phyloP scores from a whole-genome alignment of 2,797 vertebrate species.

The Calcarius lapponicus region DNA sequence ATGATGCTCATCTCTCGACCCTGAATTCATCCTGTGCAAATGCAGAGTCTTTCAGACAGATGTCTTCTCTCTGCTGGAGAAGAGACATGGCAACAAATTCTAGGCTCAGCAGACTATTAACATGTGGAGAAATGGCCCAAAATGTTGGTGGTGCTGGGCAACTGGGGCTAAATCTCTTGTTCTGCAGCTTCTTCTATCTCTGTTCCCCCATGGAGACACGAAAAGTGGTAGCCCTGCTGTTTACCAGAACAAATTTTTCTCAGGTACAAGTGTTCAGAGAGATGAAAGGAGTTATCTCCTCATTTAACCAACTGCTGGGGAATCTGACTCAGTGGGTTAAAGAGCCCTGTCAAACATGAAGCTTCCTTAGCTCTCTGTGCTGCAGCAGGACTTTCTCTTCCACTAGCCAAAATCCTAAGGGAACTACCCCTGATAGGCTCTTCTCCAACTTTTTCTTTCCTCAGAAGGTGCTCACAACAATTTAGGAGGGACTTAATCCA shows the following conservation, averaged over 20 bases:
- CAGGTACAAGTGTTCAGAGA: neutral
- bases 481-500: neutral
- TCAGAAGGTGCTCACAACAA: neutral
- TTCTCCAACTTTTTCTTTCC: neutral
- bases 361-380: neutral
- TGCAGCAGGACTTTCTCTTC: neutral
- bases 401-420: neutral
- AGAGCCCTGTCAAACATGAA: fast-evolving
- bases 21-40: neutral
- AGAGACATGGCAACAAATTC: neutral
- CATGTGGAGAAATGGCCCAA: neutral
- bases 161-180: neutral
- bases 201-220: fast-evolving
- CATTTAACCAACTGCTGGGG: neutral
- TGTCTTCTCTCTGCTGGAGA: neutral
- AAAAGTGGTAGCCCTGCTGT: neutral
- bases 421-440: neutral
- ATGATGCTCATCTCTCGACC: neutral
- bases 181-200: neutral
- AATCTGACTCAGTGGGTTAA: neutral
- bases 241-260: neutral
- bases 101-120: neutral
- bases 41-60: neutral
- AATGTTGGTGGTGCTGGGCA: neutral
- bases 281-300: neutral